phyloP scores from a whole-genome alignment of 1,140 invertebrate genomes.

The Drosophila kanapiae region DNA sequence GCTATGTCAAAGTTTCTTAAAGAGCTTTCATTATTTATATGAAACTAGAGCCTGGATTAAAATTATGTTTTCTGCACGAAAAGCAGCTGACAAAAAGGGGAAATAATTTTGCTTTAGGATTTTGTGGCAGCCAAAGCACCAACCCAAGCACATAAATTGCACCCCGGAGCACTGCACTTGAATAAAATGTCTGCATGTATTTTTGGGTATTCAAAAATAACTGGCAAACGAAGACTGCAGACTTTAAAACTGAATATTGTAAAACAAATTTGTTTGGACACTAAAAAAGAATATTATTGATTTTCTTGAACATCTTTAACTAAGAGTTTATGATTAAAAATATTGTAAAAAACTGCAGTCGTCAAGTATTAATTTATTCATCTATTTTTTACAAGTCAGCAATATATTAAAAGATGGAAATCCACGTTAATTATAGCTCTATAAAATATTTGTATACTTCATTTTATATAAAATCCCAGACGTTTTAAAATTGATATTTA shows the following conservation, averaged over 20 bases:
- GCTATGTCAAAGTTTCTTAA: constrained; percentile 61
- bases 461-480: neutral
- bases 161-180: constrained; percentile 2
- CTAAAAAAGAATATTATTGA: too few species aligned
- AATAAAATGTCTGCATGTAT: neutral
- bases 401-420: too few species aligned
- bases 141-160: constrained; percentile 37
- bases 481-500: too few species aligned
- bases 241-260: neutral
- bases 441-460: neutral
- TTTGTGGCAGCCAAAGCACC: constrained; percentile 16
- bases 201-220: neutral
- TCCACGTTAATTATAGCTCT: neutral
- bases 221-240: neutral
- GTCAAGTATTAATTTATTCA: neutral
- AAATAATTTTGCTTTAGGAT: constrained; percentile 22
- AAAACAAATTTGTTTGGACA: neutral
- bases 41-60: constrained; percentile 40
- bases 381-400: neutral
- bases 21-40: constrained; percentile 75
- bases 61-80: constrained; percentile 44
- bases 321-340: too few species aligned
- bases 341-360: too few species aligned
- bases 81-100: constrained; percentile 19
- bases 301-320: too few species aligned